Conservation (phyloP, 2,113 vertebrate genomes). For the Machaerirhynchus nigripectus region DNA sequence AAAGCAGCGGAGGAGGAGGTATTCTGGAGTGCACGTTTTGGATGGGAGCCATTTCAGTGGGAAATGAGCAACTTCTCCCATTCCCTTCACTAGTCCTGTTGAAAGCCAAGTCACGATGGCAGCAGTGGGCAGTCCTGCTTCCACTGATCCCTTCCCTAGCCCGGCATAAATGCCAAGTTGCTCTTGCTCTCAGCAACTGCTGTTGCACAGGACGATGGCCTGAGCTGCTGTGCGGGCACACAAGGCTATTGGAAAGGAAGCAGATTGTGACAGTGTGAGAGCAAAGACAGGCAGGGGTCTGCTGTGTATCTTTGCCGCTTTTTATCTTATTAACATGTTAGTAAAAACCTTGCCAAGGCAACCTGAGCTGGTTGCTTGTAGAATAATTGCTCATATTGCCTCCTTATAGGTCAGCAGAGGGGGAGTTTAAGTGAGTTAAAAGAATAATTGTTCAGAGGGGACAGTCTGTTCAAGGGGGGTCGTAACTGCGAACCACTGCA, state of each 20-base stretch:
- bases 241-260: conserved; percentile 3
- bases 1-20: not conserved
- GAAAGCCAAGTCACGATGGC: not conserved
- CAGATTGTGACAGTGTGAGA: conserved; percentile 30
- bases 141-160: not conserved
- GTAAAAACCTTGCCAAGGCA: conserved; percentile 58
- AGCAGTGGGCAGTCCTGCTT: not conserved
- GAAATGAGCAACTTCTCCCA: not conserved
- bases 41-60: conserved; percentile 1
- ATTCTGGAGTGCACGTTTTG: not conserved
- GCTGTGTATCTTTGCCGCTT: conserved; percentile 55
- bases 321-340: conserved; percentile 66
- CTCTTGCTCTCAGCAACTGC: not conserved
- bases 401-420: conserved; percentile 21
- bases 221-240: not conserved
- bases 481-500: not conserved
- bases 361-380: conserved; percentile 55
- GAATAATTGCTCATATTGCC: conserved; percentile 43
- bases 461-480: conserved; percentile 31
- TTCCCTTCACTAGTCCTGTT: not conserved
- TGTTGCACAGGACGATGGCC: not conserved
- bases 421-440: conserved; percentile 8
- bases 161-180: rapidly evolving
- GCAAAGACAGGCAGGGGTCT: conserved; percentile 55
- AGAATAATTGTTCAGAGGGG: conserved; percentile 55